Percentiles rank a stretch among this genome's conserved stretches.
Conservation (phyloP, 2,113 vertebrate genomes). For the Ovis canadensis region DNA sequence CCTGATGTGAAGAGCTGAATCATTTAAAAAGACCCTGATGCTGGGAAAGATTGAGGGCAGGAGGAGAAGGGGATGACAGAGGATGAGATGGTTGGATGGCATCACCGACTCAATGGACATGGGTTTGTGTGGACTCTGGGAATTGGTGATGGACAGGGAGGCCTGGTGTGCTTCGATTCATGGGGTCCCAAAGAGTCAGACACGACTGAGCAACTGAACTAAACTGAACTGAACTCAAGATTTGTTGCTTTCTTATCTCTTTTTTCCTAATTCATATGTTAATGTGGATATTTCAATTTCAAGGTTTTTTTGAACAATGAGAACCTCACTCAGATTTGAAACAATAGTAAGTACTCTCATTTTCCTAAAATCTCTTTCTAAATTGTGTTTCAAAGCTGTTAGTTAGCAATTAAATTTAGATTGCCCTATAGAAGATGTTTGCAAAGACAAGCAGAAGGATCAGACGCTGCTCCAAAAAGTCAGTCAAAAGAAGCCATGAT, state of each 20-base stretch:
- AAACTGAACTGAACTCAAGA: neutral
- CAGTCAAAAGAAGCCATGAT: neutral
- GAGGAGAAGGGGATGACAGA: neutral
- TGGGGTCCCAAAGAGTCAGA: neutral
- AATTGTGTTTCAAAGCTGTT: neutral
- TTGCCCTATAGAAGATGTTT: neutral
- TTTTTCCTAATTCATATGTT: neutral
- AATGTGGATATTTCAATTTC: neutral
- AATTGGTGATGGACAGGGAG: neutral
- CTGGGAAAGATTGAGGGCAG: neutral
- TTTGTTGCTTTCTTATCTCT: neutral
- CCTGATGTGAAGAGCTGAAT: neutral
- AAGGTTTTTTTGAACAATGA: neutral
- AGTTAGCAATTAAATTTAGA: constrained; percentile 39
- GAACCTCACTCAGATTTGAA: neutral
- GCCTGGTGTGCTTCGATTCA: neutral
- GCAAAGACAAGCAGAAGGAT: neutral
- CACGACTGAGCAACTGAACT: neutral
- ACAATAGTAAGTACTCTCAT: neutral
- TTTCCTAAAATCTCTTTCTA: neutral
- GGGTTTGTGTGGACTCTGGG: neutral
- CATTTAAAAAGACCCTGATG: neutral
- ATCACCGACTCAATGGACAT: neutral
- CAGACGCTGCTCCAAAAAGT: neutral
- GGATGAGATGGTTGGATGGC: neutral